Percentiles rank a stretch among this genome's conserved stretches.
phyloP scores from a whole-genome alignment of 2,113 vertebrate genomes.

The Tragelaphus buxtoni region DNA sequence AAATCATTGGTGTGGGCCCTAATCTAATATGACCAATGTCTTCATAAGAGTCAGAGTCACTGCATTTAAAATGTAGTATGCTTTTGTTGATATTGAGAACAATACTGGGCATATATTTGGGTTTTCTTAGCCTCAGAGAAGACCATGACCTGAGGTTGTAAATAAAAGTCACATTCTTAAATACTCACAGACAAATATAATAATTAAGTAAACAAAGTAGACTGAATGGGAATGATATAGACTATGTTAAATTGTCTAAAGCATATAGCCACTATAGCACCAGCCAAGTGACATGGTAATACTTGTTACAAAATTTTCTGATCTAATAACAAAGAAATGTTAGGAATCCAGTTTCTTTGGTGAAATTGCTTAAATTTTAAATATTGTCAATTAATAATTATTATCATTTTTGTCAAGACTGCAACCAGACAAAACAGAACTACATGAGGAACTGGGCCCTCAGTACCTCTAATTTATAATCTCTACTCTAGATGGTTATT shows the following conservation, averaged over 20 bases:
- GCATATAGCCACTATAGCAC: not conserved
- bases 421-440: not conserved
- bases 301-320: not conserved
- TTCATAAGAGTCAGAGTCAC: not conserved
- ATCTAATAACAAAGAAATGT: not conserved
- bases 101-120: not conserved
- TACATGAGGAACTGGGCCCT: not conserved
- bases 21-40: not conserved
- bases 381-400: not conserved
- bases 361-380: conserved; percentile 21
- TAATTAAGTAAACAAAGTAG: not conserved
- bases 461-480: not conserved
- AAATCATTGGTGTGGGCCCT: not conserved
- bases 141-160: not conserved
- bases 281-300: not conserved
- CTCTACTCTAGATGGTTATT: not conserved
- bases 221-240: not conserved
- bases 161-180: not conserved
- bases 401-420: not conserved
- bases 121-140: conserved; percentile 12
- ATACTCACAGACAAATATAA: not conserved
- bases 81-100: not conserved
- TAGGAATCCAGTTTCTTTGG: not conserved
- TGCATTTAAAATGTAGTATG: not conserved
- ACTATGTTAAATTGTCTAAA: not conserved